A percentile compares a stretch with the other conserved stretches of the same genome.
Evolutionary conservation across 2,113 vertebrate genomes (phyloP).

Genomic region (Meriones unguiculatus): DNA sequence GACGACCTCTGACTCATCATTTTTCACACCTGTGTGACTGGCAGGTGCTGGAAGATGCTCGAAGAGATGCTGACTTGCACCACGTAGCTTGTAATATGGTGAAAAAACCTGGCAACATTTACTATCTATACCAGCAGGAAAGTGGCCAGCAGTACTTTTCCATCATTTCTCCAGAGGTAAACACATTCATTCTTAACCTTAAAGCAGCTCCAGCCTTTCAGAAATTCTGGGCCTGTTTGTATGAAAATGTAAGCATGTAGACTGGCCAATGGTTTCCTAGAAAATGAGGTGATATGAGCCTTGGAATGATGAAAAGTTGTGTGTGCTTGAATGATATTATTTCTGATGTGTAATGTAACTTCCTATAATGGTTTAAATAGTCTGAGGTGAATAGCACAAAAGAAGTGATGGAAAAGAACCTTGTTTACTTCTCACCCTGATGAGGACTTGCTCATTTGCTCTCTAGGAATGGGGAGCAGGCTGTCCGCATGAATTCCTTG

Average conservation of each 20-base stretch:
- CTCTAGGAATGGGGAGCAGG: slow-evolving; percentile 95
- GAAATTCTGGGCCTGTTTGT: not conserved
- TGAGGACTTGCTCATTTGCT: slow-evolving; percentile 59
- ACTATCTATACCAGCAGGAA: slow-evolving; percentile 94
- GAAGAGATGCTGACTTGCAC: slow-evolving; percentile 94
- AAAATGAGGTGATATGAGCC: not conserved
- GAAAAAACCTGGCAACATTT: slow-evolving; percentile 96
- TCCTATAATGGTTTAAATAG: slow-evolving; percentile 18
- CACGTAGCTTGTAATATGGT: slow-evolving; percentile 96
- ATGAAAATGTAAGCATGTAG: not conserved
- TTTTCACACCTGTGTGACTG: not conserved
- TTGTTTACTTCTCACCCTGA: not conserved
- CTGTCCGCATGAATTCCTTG: slow-evolving; percentile 94
- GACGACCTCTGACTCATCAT: not conserved
- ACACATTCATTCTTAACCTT: not conserved
- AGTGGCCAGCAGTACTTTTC: slow-evolving; percentile 97
- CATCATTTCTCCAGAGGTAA: slow-evolving; percentile 95
- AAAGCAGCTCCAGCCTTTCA: not conserved
- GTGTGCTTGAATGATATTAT: slow-evolving; percentile 20
- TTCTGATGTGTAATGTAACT: not conserved
- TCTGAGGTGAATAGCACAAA: slow-evolving; percentile 38
- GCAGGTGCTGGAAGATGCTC: slow-evolving; percentile 96
- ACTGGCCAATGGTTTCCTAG: slow-evolving; percentile 33
- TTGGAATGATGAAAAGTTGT: not conserved
- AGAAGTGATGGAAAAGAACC: not conserved